Conservation (phyloP, 2,797 vertebrate species). For the Takifugu rubripes region DNA sequence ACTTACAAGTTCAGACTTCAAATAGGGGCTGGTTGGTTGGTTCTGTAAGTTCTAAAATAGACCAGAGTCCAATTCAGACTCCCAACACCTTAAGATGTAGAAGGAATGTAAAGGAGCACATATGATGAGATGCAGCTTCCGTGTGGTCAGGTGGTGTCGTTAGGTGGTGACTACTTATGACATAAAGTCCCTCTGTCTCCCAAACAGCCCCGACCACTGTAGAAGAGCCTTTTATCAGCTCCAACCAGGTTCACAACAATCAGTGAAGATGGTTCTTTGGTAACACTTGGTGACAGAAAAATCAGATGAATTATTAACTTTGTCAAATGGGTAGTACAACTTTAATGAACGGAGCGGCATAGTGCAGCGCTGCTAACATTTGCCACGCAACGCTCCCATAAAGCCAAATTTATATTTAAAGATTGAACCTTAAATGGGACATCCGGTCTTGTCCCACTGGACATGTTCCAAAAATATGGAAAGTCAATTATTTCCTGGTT, state of each 20-base stretch:
- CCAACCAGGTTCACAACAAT: constrained; percentile 28
- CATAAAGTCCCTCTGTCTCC: not conserved
- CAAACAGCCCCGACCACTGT: not conserved
- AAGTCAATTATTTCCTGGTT: constrained; percentile 39
- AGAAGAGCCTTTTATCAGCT: constrained; percentile 8
- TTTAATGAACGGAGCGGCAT: constrained; percentile 71
- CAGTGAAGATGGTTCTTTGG: constrained; percentile 43
- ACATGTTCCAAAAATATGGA: constrained; percentile 45
- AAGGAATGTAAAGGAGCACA: too few relatives aligned
- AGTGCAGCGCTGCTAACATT: constrained; percentile 61
- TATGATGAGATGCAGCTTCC: too few relatives aligned
- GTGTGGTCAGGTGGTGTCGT: too few relatives aligned
- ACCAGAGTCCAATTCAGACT: too few relatives aligned
- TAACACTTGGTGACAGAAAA: constrained; percentile 58
- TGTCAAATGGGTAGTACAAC: constrained; percentile 73
- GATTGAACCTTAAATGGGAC: constrained; percentile 51
- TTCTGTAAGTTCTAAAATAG: too few relatives aligned
- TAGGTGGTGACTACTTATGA: not conserved
- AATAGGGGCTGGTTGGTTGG: too few relatives aligned
- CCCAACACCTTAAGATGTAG: too few relatives aligned
- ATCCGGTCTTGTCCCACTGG: constrained; percentile 44
- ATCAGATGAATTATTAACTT: constrained; percentile 73
- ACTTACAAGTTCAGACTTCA: too few relatives aligned
- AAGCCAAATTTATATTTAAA: constrained; percentile 68
- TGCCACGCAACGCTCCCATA: constrained; percentile 57